Evolutionary conservation across 2,888 invertebrate species (phyloP).

Genomic region (Hipparchia sbordonii): DNA sequence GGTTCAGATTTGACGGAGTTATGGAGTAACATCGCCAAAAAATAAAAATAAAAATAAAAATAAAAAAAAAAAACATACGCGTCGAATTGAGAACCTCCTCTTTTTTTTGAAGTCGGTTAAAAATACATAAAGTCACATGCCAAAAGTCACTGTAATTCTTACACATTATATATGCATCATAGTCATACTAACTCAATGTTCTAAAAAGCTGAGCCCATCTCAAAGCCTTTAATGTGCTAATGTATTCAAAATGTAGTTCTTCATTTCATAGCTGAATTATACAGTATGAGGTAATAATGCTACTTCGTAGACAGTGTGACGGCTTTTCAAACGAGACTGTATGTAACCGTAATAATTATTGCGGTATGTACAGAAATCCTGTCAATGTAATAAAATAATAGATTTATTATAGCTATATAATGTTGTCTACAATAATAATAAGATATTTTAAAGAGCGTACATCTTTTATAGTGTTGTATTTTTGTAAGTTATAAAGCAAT

Average conservation of each 20-base stretch:
- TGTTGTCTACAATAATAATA: no score
- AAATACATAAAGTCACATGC: background rate
- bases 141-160: background rate
- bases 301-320: conserved; percentile 19
- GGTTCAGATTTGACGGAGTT: no score
- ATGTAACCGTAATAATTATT: conserved; percentile 5
- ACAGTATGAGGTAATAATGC: conserved; percentile 21
- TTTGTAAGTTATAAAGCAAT: no score
- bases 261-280: conserved; percentile 27
- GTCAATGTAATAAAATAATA: background rate
- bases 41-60: no score
- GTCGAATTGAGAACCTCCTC: no score
- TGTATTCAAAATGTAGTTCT: conserved; percentile 35
- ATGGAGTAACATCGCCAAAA: no score
- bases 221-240: conserved; percentile 25
- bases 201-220: conserved; percentile 30
- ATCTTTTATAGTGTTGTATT: no score
- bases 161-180: conserved; percentile 29
- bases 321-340: background rate
- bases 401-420: background rate
- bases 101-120: no score
- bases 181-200: conserved; percentile 22
- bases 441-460: no score
- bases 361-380: background rate
- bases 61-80: no score